phyloP scores from a whole-genome alignment of 2,113 vertebrate species.

The Lycaon pictus region DNA sequence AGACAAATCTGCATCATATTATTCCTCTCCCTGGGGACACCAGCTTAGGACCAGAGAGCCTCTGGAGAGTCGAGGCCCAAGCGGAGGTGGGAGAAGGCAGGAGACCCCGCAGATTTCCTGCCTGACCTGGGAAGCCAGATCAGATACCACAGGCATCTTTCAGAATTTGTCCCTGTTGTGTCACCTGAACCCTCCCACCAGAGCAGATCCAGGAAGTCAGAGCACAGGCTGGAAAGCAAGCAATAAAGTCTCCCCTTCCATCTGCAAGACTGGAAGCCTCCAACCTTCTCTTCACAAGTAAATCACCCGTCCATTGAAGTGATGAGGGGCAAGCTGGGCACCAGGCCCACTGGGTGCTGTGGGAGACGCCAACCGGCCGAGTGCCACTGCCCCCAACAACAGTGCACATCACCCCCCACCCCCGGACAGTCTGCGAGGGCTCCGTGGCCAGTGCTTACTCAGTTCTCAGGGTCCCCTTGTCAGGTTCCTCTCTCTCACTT shows the following conservation, averaged over 20 bases:
- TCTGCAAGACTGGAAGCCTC: background rate
- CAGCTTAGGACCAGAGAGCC: background rate
- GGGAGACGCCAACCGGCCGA: background rate
- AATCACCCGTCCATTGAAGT: background rate
- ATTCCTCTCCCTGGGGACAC: background rate
- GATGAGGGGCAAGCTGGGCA: rapidly evolving
- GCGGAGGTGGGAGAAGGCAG: background rate
- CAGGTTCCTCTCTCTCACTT: background rate
- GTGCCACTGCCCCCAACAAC: background rate
- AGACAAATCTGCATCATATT: background rate
- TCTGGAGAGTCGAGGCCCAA: background rate
- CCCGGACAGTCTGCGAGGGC: background rate
- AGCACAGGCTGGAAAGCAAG: background rate
- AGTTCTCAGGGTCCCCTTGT: background rate
- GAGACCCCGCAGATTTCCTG: background rate
- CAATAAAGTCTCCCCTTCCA: background rate
- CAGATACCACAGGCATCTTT: background rate
- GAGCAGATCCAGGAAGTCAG: background rate
- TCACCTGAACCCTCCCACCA: background rate
- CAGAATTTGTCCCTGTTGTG: background rate
- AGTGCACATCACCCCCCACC: background rate
- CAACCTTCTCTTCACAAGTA: background rate
- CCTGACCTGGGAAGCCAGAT: background rate
- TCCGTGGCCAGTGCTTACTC: background rate
- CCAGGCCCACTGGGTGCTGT: background rate